Percentiles rank a stretch among this genome's conserved stretches.
Evolutionary conservation across 2,113 vertebrate genomes (phyloP).

Genomic region (Amia ocellicauda): DNA sequence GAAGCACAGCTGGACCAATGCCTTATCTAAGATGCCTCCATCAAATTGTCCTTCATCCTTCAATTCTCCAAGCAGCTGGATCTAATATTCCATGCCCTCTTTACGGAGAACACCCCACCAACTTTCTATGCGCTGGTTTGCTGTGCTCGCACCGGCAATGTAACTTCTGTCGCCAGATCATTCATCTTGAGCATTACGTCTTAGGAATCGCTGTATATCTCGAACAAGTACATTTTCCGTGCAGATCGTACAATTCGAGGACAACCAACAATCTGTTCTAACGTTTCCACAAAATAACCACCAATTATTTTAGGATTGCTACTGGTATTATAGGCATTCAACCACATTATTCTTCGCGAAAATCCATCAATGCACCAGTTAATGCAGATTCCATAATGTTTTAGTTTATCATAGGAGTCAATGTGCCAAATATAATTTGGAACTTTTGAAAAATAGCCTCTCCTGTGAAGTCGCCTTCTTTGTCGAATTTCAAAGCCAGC

Average conservation of each 20-base stretch:
- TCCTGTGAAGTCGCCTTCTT: not conserved
- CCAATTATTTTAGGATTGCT: conserved; percentile 17
- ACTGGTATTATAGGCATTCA: conserved; percentile 1
- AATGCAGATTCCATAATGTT: conserved; percentile 8
- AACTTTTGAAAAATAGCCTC: conserved; percentile 18
- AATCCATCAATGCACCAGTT: conserved; percentile 13
- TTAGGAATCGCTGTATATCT: conserved; percentile 1
- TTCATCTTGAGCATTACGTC: not conserved
- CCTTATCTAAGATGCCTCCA: conserved; percentile 38
- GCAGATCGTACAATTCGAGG: not conserved
- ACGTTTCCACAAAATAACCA: conserved; percentile 1
- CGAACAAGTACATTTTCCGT: not conserved
- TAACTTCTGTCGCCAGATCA: conserved; percentile 9
- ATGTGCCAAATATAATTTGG: conserved; percentile 31
- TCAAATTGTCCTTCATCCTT: conserved; percentile 19
- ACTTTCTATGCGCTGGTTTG: conserved; percentile 14
- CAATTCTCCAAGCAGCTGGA: conserved; percentile 10
- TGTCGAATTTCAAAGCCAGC: not conserved
- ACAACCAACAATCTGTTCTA: not conserved
- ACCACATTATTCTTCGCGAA: conserved; percentile 3
- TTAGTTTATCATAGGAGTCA: conserved; percentile 28
- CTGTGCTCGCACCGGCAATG: conserved; percentile 14
- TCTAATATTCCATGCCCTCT: conserved; percentile 23
- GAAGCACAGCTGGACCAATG: conserved; percentile 31
- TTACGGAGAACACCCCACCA: conserved; percentile 20